These are phyloP conservation scores for Dynastes grantii DNA, from an alignment of 2,888 invertebrate species.

Conservation along the genomic window DNA sequence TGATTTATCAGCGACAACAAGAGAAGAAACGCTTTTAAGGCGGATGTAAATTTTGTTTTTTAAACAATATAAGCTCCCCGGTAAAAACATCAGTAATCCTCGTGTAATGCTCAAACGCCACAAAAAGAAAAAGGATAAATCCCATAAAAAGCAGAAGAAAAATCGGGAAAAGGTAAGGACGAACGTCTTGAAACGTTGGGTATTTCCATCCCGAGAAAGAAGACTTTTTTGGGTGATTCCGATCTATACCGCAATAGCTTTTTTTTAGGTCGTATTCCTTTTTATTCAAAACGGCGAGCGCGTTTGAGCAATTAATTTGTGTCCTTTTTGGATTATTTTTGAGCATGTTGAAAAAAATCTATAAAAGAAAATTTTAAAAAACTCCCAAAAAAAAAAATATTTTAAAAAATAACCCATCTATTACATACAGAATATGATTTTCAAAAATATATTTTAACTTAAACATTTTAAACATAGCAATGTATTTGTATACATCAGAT, in stretches of 20 bases:
- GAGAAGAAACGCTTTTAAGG: background rate
- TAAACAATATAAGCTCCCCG: background rate
- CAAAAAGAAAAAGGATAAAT: background rate
- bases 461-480: too few species aligned
- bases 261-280: constrained; percentile 33
- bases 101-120: background rate
- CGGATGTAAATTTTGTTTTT: background rate
- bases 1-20: constrained; percentile 2
- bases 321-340: too few species aligned
- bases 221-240: too few species aligned
- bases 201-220: constrained; percentile 34
- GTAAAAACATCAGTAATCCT: constrained; percentile 34
- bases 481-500: too few species aligned
- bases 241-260: too few species aligned
- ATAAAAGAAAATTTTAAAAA: too few species aligned
- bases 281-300: constrained; percentile 23
- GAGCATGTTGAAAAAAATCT: too few species aligned
- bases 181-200: constrained; percentile 1
- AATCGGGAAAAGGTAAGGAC: background rate
- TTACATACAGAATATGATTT: too few species aligned
- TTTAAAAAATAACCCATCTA: too few species aligned
- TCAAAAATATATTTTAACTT: too few species aligned
- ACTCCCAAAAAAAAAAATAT: too few species aligned
- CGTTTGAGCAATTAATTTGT: constrained; percentile 45
- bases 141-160: background rate